Percentiles rank a stretch among this genome's conserved stretches.
Evolutionary conservation across 2,113 vertebrate genomes (phyloP).

Genomic region (Bostrychus sinensis): DNA sequence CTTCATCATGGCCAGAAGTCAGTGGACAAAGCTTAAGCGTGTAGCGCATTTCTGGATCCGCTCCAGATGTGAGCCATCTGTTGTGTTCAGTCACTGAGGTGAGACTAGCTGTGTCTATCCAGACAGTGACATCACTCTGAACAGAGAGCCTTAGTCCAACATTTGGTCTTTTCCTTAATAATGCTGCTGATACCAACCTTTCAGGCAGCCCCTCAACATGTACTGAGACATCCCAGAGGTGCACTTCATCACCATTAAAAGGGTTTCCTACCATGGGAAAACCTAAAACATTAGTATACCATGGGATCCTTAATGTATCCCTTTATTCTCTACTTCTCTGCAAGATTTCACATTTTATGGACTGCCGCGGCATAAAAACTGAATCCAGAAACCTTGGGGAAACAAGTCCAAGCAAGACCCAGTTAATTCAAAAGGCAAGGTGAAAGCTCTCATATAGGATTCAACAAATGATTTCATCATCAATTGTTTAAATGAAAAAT

Average conservation of each 20-base stretch:
- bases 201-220: slow-evolving; percentile 41
- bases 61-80: slow-evolving; percentile 74
- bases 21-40: slow-evolving; percentile 48
- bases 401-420: no score
- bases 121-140: slow-evolving; percentile 71
- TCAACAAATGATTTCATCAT: no score
- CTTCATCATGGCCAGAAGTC: slow-evolving; percentile 35
- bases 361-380: slow-evolving; percentile 18
- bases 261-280: slow-evolving; percentile 38
- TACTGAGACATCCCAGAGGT: slow-evolving; percentile 38
- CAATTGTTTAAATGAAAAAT: no score
- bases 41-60: slow-evolving; percentile 49
- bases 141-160: slow-evolving; percentile 38
- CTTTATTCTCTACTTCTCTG: slow-evolving; percentile 8
- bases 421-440: no score
- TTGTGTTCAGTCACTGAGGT: slow-evolving; percentile 68
- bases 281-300: slow-evolving; percentile 4
- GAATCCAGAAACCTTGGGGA: slow-evolving; percentile 4
- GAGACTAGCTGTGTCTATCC: slow-evolving; percentile 59
- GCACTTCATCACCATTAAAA: slow-evolving; percentile 48
- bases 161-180: slow-evolving; percentile 55
- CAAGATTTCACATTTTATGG: slow-evolving; percentile 44
- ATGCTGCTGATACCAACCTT: slow-evolving; percentile 40
- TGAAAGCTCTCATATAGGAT: no score
- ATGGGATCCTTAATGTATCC: slow-evolving; percentile 13